Evolutionary conservation across 2,797 vertebrate genomes (phyloP).

Genomic region (Jordanella pulchra): DNA sequence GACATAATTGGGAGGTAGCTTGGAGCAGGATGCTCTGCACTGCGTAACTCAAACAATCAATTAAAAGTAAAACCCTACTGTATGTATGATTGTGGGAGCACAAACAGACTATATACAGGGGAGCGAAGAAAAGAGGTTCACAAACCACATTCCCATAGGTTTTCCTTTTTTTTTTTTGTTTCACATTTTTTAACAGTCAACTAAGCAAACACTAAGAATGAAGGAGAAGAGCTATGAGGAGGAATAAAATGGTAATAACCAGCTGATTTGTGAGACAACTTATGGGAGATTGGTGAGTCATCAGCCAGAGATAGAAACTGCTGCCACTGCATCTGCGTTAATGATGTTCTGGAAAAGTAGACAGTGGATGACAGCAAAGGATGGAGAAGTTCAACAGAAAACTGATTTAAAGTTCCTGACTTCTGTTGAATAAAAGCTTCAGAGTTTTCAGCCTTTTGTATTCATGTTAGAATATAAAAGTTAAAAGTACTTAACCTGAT

Average conservation of each 20-base stretch:
- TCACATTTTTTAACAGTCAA: constrained; percentile 35
- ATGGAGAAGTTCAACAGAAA: constrained; percentile 7
- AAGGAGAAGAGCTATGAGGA: constrained; percentile 17
- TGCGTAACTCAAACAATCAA: constrained; percentile 31
- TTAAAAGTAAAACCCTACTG: constrained; percentile 29
- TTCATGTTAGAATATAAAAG: neutral
- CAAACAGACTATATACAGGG: constrained; percentile 17
- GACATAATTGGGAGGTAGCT: constrained; percentile 40
- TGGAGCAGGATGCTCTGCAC: constrained; percentile 7
- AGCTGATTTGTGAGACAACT: constrained; percentile 34
- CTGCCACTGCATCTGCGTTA: constrained; percentile 21
- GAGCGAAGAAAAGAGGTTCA: constrained; percentile 25
- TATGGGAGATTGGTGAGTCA: constrained; percentile 46
- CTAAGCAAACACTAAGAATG: constrained; percentile 14
- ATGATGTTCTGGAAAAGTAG: constrained; percentile 17
- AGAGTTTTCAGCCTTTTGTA: neutral
- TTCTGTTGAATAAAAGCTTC: neutral
- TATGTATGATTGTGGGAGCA: constrained; percentile 2
- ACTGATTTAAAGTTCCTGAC: neutral
- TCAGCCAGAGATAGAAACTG: constrained; percentile 21
- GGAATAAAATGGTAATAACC: constrained; percentile 31
- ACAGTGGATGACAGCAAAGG: constrained; percentile 5
- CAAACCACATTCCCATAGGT: constrained; percentile 66
- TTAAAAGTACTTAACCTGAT: too few relatives aligned
- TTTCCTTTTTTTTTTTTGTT: constrained; percentile 42